phyloP scores from a whole-genome alignment of 2,113 vertebrate species.

The Tamias sibiricus region DNA sequence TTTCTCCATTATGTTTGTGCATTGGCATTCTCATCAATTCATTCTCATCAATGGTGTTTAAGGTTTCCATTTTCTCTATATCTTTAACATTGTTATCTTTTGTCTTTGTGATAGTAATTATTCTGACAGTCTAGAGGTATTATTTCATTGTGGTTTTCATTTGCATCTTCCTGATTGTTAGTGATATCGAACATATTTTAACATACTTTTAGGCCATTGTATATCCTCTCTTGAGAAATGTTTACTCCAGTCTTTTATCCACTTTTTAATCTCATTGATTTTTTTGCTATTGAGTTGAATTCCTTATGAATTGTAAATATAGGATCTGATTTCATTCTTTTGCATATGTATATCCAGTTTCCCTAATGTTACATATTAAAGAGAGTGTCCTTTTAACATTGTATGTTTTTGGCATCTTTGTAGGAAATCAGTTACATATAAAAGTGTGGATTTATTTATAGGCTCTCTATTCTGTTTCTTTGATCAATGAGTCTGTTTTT shows the following conservation, averaged over 20 bases:
- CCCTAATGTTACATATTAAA: neutral
- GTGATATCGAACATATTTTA: neutral
- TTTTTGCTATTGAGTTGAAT: neutral
- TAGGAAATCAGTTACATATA: neutral
- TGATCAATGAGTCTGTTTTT: too few relatives aligned
- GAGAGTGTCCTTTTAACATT: neutral
- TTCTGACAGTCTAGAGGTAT: neutral
- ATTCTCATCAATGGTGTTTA: too few relatives aligned
- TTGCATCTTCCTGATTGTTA: neutral
- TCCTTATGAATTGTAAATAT: neutral
- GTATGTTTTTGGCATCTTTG: neutral
- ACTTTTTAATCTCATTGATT: neutral
- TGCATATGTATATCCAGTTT: neutral
- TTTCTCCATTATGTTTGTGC: too few relatives aligned
- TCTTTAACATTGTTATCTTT: too few relatives aligned
- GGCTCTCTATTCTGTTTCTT: too few relatives aligned
- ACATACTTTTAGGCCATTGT: neutral
- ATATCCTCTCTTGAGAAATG: neutral
- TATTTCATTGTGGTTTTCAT: neutral
- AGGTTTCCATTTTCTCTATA: too few relatives aligned
- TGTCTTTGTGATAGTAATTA: too few relatives aligned
- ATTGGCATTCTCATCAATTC: too few relatives aligned
- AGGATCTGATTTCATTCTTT: neutral
- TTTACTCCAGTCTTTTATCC: neutral
- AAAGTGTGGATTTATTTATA: neutral